These are phyloP conservation scores for Peucedramus taeniatus DNA, from an alignment of 2,113 vertebrate species.

Conservation along the genomic window DNA sequence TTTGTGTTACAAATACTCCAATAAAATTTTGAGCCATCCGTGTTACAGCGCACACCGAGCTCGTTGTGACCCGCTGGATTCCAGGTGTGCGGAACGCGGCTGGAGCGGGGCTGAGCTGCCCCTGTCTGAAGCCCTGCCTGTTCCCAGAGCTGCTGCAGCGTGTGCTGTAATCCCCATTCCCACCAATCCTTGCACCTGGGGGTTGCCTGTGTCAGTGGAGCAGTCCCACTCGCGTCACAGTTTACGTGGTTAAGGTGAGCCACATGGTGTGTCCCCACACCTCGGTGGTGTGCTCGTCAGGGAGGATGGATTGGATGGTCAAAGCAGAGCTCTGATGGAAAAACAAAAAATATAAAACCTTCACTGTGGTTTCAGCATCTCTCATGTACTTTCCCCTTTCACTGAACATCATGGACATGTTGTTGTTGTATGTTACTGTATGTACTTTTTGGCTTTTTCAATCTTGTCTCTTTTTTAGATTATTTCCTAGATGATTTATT, in stretches of 20 bases:
- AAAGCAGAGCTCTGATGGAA: not conserved
- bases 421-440: not conserved
- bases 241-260: not conserved
- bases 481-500: not conserved
- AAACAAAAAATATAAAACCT: not conserved
- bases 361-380: not conserved
- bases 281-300: not conserved
- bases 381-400: not conserved
- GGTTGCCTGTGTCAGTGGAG: not conserved
- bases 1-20: not conserved
- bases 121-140: not conserved
- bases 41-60: not conserved
- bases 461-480: not conserved
- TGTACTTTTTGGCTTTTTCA: not conserved
- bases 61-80: not conserved
- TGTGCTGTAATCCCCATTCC: not conserved
- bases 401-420: not conserved
- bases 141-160: rapidly evolving
- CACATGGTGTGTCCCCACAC: not conserved
- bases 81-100: rapidly evolving
- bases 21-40: not conserved
- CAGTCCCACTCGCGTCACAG: not conserved
- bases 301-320: not conserved
- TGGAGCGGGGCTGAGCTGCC: not conserved
- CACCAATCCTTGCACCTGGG: not conserved